These are phyloP conservation scores for Mystacides longicornis DNA, from an alignment of 2,888 invertebrate genomes.

Conservation along the genomic window DNA sequence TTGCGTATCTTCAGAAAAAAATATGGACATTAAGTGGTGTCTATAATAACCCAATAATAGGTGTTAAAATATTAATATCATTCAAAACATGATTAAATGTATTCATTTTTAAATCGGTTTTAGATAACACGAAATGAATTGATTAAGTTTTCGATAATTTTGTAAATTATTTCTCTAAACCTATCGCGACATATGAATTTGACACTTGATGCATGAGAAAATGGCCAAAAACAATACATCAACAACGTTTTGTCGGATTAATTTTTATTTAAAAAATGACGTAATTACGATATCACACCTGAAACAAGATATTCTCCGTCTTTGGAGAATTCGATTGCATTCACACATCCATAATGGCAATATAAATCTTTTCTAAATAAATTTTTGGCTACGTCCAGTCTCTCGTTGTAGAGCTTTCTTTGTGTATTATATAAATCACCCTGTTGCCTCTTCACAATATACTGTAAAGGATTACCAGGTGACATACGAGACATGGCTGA, in stretches of 20 bases:
- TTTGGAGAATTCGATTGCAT: slow-evolving; percentile 89
- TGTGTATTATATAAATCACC: slow-evolving; percentile 51
- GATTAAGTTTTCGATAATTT: too few species aligned
- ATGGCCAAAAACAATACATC: background rate
- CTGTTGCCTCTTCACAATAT: slow-evolving; percentile 55
- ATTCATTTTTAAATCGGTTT: too few species aligned
- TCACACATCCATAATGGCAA: slow-evolving; percentile 93
- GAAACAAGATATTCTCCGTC: slow-evolving; percentile 83
- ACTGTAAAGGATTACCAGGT: slow-evolving; percentile 51
- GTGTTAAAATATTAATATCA: too few species aligned
- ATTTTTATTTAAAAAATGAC: background rate
- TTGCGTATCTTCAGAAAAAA: too few species aligned
- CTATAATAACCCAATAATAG: too few species aligned
- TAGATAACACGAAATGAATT: too few species aligned
- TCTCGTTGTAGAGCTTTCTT: slow-evolving; percentile 52
- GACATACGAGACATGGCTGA: slow-evolving; percentile 39
- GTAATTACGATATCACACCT: slow-evolving; percentile 50
- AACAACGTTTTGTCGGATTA: background rate
- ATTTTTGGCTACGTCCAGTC: slow-evolving; percentile 62
- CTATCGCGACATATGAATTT: background rate
- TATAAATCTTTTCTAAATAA: slow-evolving; percentile 77
- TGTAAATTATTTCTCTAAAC: too few species aligned
- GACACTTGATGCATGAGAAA: slow-evolving; percentile 1
- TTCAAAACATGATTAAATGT: too few species aligned
- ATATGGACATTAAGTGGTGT: too few species aligned